Percentiles rank a stretch among this genome's conserved stretches.
phyloP scores from a whole-genome alignment of 2,888 invertebrate genomes.

The Parelbella ahira region DNA sequence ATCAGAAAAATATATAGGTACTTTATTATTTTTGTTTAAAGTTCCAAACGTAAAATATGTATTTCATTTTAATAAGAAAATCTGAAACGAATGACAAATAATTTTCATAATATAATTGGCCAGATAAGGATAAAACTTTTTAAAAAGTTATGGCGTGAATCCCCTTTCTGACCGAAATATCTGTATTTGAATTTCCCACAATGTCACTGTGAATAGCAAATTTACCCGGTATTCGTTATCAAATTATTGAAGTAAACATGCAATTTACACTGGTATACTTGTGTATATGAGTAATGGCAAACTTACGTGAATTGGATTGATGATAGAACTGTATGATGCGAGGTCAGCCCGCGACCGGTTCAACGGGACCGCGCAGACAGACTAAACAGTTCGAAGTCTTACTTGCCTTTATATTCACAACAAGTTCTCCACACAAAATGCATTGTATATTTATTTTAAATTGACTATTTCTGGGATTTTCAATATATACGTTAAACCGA shows the following conservation, averaged over 20 bases:
- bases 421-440: constrained; percentile 37
- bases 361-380: constrained; percentile 52
- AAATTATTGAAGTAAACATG: neutral
- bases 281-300: constrained; percentile 8
- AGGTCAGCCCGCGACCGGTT: constrained; percentile 60
- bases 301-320: constrained; percentile 45
- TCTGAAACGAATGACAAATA: too few species aligned
- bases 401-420: constrained; percentile 60
- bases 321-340: constrained; percentile 29
- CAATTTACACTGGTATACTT: neutral
- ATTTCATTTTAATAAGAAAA: too few species aligned
- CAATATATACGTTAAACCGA: constrained; percentile 3
- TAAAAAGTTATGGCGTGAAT: too few species aligned
- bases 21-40: too few species aligned
- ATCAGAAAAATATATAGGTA: too few species aligned
- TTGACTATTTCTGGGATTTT: constrained; percentile 24
- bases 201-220: too few species aligned
- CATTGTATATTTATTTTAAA: constrained; percentile 23
- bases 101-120: too few species aligned
- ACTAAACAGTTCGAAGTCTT: constrained; percentile 71
- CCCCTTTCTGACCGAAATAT: too few species aligned
- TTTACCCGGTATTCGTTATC: too few species aligned
- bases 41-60: too few species aligned
- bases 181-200: too few species aligned
- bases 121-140: too few species aligned